These are phyloP conservation scores for Brachynemurus nebulosus DNA, from an alignment of 2,888 invertebrate species.

Conservation along the genomic window DNA sequence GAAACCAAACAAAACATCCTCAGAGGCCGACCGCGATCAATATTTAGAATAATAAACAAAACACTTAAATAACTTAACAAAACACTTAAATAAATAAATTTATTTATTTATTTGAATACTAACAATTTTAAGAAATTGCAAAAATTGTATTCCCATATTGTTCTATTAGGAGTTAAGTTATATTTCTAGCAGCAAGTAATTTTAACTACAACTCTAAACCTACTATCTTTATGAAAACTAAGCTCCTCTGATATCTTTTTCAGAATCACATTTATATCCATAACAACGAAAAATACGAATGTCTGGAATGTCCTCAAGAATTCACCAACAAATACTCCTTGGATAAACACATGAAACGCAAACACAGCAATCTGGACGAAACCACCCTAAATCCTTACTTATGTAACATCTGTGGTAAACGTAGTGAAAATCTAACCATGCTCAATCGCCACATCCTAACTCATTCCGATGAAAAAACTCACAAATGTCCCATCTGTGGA, in stretches of 20 bases:
- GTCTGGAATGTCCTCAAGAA: not conserved
- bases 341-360: not conserved
- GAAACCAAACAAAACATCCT: no score
- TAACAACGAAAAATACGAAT: not conserved
- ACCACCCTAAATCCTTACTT: not conserved
- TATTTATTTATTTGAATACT: not conserved
- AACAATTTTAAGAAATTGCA: no score
- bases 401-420: conserved; percentile 1
- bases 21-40: no score
- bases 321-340: not conserved
- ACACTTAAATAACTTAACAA: no score
- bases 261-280: not conserved
- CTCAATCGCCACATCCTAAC: not conserved
- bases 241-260: no score
- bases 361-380: not conserved
- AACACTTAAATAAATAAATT: not conserved
- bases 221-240: no score
- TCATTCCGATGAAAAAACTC: not conserved
- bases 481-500: not conserved
- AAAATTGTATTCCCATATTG: no score
- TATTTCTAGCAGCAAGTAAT: no score
- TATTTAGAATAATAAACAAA: no score
- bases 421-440: not conserved
- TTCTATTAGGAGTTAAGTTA: no score
- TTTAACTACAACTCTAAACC: no score